Conservation (phyloP, 1,140 invertebrate species). For the Sycophila sp. region DNA sequence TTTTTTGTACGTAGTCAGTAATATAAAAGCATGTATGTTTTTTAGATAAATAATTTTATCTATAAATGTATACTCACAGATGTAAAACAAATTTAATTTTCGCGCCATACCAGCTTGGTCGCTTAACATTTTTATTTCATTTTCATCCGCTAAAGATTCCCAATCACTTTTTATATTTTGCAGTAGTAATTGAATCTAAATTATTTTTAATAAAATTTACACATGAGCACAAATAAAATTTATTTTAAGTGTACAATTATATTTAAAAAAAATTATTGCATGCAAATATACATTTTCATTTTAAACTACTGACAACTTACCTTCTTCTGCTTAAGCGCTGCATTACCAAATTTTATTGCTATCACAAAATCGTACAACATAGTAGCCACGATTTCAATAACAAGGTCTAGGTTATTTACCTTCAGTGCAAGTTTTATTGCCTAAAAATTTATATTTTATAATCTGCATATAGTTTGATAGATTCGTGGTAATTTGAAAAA, state of each 20-base stretch:
- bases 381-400: not conserved
- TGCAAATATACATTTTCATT: not conserved
- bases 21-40: no score
- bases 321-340: not conserved
- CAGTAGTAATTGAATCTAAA: not conserved
- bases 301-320: no score
- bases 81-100: not conserved
- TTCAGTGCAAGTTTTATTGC: not conserved
- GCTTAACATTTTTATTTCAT: constrained; percentile 10
- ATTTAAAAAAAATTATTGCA: not conserved
- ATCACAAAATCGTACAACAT: not conserved
- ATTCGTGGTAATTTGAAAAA: no score
- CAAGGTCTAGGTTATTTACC: not conserved
- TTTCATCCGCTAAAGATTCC: not conserved
- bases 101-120: constrained; percentile 2
- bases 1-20: no score
- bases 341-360: not conserved
- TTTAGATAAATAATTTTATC: not conserved
- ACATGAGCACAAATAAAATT: no score
- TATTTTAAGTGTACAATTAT: no score
- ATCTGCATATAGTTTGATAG: no score
- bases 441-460: no score
- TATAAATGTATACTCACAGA: not conserved
- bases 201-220: constrained; percentile 9
- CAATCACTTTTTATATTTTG: constrained; percentile 14